A percentile compares a stretch with the other conserved stretches of the same genome.
Conservation (phyloP, 2,888 invertebrate genomes). For the Hydriomena furcata region DNA sequence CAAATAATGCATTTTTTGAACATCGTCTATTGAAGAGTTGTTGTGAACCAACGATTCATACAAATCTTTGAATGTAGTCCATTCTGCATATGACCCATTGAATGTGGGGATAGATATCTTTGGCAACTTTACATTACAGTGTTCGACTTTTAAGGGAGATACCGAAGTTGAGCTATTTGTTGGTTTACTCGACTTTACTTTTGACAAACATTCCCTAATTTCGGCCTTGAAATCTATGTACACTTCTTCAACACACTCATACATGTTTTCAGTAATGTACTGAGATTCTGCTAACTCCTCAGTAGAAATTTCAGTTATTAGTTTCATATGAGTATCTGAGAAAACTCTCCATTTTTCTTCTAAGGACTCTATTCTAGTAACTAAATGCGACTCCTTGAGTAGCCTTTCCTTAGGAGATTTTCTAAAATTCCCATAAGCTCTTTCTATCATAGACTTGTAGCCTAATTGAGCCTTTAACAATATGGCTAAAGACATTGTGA, state of each 20-base stretch:
- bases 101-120: constrained; percentile 5
- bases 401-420: constrained; percentile 11
- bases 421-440: constrained; percentile 8
- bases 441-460: not conserved
- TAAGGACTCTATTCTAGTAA: constrained; percentile 1
- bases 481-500: no score
- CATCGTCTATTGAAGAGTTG: not conserved
- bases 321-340: not conserved
- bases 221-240: not conserved
- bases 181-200: not conserved
- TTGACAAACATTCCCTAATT: not conserved
- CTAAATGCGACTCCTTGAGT: not conserved
- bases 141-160: not conserved
- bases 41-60: constrained; percentile 3
- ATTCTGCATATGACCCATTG: not conserved
- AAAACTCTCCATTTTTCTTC: constrained; percentile 6
- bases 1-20: constrained; percentile 9
- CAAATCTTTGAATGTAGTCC: constrained; percentile 1
- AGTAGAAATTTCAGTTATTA: not conserved
- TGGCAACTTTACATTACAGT: not conserved
- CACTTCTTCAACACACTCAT: not conserved
- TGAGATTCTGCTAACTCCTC: not conserved
- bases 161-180: no score
- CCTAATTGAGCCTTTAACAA: no score
- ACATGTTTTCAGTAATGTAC: not conserved